A percentile compares a stretch with the other conserved stretches of the same genome.
Evolutionary conservation across 2,797 vertebrate species (phyloP).

Genomic region (Gymnocypris eckloni): DNA sequence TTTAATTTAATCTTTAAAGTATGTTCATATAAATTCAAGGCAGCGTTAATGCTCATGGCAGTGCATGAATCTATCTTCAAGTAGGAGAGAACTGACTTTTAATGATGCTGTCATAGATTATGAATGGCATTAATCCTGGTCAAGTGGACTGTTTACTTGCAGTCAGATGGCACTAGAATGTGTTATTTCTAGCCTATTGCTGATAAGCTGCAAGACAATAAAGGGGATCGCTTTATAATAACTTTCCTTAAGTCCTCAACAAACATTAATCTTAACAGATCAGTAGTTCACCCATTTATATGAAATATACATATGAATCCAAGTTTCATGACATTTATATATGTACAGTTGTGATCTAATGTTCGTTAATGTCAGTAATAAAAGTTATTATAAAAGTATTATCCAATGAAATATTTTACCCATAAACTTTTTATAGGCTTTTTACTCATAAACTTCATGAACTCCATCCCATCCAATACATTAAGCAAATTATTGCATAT

Average conservation of each 20-base stretch:
- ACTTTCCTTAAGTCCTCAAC: slow-evolving; percentile 25
- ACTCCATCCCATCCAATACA: slow-evolving; percentile 5
- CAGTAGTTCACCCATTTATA: neutral
- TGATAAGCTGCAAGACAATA: slow-evolving; percentile 21
- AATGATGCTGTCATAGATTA: slow-evolving; percentile 41
- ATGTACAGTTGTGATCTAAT: slow-evolving; percentile 5
- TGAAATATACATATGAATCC: slow-evolving; percentile 16
- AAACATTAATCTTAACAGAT: slow-evolving; percentile 29
- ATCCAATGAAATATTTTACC: neutral
- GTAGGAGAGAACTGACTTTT: slow-evolving; percentile 12
- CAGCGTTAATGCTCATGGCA: neutral
- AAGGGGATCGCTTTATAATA: slow-evolving; percentile 13
- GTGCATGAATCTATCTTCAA: slow-evolving; percentile 25
- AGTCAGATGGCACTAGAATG: neutral
- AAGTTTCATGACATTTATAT: slow-evolving; percentile 17
- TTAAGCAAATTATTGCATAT: neutral
- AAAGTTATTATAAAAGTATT: slow-evolving; percentile 20
- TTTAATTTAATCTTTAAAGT: neutral
- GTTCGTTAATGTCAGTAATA: slow-evolving; percentile 9
- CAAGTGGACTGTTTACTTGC: slow-evolving; percentile 12
- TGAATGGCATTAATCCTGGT: slow-evolving; percentile 32
- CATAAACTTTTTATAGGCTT: slow-evolving; percentile 16
- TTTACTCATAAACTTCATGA: slow-evolving; percentile 13
- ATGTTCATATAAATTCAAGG: slow-evolving; percentile 1
- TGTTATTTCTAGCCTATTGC: slow-evolving; percentile 22